A percentile compares a stretch with the other conserved stretches of the same genome.
Conservation (phyloP, 2,888 invertebrate genomes). For the Smittia sp. region DNA sequence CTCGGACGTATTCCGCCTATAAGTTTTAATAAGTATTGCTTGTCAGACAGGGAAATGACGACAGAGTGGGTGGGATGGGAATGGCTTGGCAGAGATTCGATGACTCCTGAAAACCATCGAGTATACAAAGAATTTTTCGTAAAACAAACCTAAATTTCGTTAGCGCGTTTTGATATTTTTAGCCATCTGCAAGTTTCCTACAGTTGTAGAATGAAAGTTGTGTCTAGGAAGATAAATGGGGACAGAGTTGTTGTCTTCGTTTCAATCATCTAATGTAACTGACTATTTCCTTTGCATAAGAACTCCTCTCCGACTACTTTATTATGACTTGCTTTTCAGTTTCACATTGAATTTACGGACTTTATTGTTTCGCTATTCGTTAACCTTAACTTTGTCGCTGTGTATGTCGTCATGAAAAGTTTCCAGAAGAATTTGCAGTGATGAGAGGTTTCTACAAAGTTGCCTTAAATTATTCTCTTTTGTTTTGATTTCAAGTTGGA, state of each 20-base stretch:
- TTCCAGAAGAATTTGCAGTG: too few species aligned
- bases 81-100: background rate
- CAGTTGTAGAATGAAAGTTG: background rate
- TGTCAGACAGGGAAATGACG: constrained; percentile 1
- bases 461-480: background rate
- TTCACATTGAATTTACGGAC: background rate
- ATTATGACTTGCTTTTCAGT: background rate
- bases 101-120: background rate
- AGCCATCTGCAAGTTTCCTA: background rate
- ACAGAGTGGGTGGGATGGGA: background rate
- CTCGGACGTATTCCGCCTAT: background rate
- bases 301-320: background rate
- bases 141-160: background rate
- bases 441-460: too few species aligned
- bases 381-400: constrained; percentile 18
- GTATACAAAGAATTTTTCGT: background rate
- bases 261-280: background rate
- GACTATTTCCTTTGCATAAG: background rate
- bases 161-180: background rate
- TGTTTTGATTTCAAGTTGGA: background rate
- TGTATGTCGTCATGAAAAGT: background rate
- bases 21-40: constrained; percentile 12
- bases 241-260: background rate
- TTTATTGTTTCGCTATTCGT: constrained; percentile 19
- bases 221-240: too few species aligned